phyloP scores from a whole-genome alignment of 2,888 invertebrate species.

The Pyrrhosoma nymphula region DNA sequence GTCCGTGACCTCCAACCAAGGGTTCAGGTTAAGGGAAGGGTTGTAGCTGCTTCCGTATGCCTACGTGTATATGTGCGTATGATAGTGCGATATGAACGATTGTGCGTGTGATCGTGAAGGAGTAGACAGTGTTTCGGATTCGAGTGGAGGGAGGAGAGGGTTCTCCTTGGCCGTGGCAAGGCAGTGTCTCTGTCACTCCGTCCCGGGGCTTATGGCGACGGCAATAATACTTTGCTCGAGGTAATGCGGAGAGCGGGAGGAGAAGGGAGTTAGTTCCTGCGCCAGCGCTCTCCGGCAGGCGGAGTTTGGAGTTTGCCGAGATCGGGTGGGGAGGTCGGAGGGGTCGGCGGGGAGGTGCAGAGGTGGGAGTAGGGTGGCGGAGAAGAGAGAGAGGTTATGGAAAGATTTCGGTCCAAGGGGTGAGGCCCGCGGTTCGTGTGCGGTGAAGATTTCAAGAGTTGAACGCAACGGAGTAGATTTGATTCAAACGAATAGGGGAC shows the following conservation, averaged over 20 bases:
- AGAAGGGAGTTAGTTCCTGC: background rate
- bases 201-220: background rate
- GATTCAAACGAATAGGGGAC: background rate
- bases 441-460: background rate
- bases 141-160: background rate
- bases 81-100: no score
- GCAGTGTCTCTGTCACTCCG: background rate
- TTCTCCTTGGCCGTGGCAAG: background rate
- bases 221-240: conserved; percentile 48
- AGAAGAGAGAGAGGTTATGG: background rate
- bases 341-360: background rate
- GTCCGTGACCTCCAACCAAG: no score
- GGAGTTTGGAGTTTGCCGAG: background rate
- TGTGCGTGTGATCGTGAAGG: no score
- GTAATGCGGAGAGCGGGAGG: conserved; percentile 43
- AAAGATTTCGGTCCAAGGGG: background rate
- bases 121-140: background rate
- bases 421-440: background rate
- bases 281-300: conserved; percentile 40
- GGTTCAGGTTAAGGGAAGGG: no score
- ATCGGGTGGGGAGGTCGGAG: background rate
- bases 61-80: no score
- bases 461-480: background rate
- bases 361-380: background rate
- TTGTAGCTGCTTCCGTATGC: no score